Percentiles rank a stretch among this genome's conserved stretches.
These are phyloP conservation scores for Lycocerus yunnanus DNA, from an alignment of 2,888 invertebrate species.

Conservation along the genomic window DNA sequence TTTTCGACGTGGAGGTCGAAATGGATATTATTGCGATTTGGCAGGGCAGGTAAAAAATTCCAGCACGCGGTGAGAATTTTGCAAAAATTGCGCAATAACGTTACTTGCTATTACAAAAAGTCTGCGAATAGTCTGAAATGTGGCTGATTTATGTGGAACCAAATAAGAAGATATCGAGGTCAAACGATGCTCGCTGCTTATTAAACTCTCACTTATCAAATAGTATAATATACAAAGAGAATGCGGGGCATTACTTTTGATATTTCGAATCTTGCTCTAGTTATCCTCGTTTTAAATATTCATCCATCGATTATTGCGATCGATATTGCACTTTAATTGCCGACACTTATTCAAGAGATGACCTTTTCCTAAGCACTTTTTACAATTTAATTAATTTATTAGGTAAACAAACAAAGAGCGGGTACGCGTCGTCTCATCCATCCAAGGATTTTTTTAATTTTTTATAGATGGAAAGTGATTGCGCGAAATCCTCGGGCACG, in stretches of 20 bases:
- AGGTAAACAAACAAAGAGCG: neutral
- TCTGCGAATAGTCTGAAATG: conserved; percentile 3
- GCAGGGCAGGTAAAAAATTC: neutral
- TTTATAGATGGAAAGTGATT: conserved; percentile 1
- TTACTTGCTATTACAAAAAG: neutral
- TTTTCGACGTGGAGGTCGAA: neutral
- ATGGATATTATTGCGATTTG: neutral
- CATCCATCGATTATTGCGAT: neutral
- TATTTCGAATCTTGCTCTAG: neutral
- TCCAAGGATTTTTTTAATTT: neutral
- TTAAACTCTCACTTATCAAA: conserved; percentile 3
- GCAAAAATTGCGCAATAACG: neutral
- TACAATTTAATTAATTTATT: neutral
- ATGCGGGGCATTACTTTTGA: neutral
- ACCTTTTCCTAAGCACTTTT: neutral
- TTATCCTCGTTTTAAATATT: neutral
- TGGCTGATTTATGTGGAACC: neutral
- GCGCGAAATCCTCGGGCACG: neutral
- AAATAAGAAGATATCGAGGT: conserved; percentile 8
- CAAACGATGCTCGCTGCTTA: neutral
- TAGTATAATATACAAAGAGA: neutral
- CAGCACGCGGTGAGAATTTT: neutral
- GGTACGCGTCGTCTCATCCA: neutral
- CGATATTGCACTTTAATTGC: neutral
- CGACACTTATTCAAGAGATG: neutral